These are phyloP conservation scores for Corythornis cristatus DNA, from an alignment of 2,113 vertebrate species.

Conservation along the genomic window DNA sequence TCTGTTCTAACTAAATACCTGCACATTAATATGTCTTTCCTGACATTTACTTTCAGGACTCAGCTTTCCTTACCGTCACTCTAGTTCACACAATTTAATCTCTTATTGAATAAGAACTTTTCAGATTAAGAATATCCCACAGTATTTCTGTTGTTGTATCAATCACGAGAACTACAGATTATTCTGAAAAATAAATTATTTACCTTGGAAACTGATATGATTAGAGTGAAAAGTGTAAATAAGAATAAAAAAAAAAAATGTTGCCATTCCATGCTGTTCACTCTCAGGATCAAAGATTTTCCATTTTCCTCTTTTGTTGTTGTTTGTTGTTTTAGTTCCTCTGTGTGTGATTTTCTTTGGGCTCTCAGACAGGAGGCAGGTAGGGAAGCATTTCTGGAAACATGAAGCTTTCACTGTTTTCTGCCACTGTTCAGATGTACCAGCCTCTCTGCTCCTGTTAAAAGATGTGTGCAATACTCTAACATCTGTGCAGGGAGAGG, in stretches of 20 bases:
- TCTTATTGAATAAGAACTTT: slow-evolving; percentile 1
- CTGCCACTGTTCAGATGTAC: background rate
- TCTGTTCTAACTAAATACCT: slow-evolving; percentile 5
- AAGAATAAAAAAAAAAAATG: background rate
- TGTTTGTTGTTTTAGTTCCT: no score
- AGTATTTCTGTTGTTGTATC: slow-evolving; percentile 30
- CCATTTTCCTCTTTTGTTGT: background rate
- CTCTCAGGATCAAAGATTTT: background rate
- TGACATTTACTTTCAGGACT: slow-evolving; percentile 56
- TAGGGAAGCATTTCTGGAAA: background rate
- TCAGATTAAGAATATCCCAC: background rate
- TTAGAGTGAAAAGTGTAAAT: background rate
- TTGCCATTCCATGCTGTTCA: background rate
- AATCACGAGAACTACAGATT: background rate
- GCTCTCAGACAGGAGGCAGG: background rate
- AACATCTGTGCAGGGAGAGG: background rate
- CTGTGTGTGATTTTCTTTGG: background rate
- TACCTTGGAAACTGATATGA: background rate
- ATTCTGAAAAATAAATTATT: slow-evolving; percentile 6
- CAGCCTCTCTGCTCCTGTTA: background rate
- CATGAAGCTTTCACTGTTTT: background rate
- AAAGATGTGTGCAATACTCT: background rate
- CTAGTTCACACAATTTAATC: slow-evolving; percentile 16
- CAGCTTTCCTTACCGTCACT: slow-evolving; percentile 42
- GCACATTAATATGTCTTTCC: slow-evolving; percentile 14